A percentile compares a stretch with the other conserved stretches of the same genome.
phyloP scores from a whole-genome alignment of 2,113 vertebrate genomes.

The Hydropotes inermis region DNA sequence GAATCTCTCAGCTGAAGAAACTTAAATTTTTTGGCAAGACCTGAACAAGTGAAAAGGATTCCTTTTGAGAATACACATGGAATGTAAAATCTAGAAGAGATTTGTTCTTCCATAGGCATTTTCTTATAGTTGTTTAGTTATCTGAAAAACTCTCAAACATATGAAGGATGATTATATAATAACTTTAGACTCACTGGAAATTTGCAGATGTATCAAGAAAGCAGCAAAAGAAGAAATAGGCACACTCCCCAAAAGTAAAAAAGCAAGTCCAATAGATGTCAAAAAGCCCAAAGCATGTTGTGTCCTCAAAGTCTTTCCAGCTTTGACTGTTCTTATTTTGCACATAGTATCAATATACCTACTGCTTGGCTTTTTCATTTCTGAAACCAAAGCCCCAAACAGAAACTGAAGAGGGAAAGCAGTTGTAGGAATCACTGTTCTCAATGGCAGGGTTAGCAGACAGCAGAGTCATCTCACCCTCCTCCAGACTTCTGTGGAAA shows the following conservation, averaged over 20 bases:
- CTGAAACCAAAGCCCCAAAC: neutral
- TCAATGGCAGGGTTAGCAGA: fast-evolving
- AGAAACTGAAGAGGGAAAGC: neutral
- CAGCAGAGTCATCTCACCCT: neutral
- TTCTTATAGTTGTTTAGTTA: neutral
- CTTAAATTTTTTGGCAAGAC: neutral
- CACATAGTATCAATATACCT: neutral
- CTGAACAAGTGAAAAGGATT: neutral
- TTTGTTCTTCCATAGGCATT: neutral
- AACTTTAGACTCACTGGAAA: neutral
- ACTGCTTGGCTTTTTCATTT: neutral
- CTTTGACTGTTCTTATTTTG: neutral
- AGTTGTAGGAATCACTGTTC: neutral
- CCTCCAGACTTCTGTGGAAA: neutral
- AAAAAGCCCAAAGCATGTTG: neutral
- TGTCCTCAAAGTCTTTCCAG: neutral
- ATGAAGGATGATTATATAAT: neutral
- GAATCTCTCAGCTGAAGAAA: neutral
- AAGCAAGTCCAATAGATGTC: neutral
- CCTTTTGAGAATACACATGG: neutral
- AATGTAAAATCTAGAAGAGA: neutral
- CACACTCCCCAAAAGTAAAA: neutral
- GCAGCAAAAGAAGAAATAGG: neutral
- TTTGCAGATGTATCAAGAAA: neutral
- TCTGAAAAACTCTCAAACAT: neutral